Evolutionary conservation across 2,113 vertebrate genomes (phyloP), one percentile per base, ranked within the genome.

Genomic region (Strix uralensis): DNA sequence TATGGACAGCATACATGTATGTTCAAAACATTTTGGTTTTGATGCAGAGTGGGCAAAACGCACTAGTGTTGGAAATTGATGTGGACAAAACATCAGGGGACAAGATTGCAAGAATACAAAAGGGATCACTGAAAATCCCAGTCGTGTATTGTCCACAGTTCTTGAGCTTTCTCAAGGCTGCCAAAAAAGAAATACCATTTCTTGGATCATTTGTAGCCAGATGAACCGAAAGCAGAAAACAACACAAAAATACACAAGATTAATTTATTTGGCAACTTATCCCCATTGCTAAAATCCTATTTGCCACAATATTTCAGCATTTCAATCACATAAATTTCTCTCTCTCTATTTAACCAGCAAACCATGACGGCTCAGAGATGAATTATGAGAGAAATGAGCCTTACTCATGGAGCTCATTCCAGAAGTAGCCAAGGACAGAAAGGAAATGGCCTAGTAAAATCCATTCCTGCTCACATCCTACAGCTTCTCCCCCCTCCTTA

Each of bases 281-380:
- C 73, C 74, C 85, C 51, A 38, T 51, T 70, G 91, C 92, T 67
- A 62, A 25, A 54, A 93, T 75, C 82, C 54, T 62, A 69, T 86
- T 83, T 96, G 91, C 86, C 71, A 73, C 88, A 77, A 86, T 73
- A 80, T 86, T 93, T 83, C 92, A 95, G 93, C 78, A 83, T 93
- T 91, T 75, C 88, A 62, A 59, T 95, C 79, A 95, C 96, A 95
- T 96, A 93, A 97, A 97, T 97, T 92, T 91, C 73, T 70, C 66
- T 66, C 88, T 73, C 65, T 95, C 73, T 61, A 65, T 73, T 92
- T 86, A 96, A 75, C 70, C 93, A 95, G 93, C 94, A 96, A 97
- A 96, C 87, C 94, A 73, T 92, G 96, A 96, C 86, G 1, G 82
- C 90, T 97, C 81, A n/a, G 80, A 86, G 84, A 95, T 96, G 95